phyloP scores from a whole-genome alignment of 2,888 invertebrate genomes.

The Muscina levida region DNA sequence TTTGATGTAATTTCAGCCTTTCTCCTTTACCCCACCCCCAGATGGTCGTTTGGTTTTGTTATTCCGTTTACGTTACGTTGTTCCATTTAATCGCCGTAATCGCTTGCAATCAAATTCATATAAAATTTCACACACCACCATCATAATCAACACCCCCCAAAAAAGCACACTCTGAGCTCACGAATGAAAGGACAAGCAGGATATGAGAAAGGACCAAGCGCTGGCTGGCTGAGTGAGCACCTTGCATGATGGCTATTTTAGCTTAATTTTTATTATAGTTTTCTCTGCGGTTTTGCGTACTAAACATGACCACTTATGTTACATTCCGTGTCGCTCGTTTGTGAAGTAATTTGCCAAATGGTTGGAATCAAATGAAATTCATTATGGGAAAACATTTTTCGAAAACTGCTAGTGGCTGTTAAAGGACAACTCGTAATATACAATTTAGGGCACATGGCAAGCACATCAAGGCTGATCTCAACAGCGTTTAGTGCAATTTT shows the following conservation, averaged over 20 bases:
- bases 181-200: no score
- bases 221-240: conserved; percentile 14
- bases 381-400: neutral
- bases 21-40: neutral
- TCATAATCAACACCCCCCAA: conserved; percentile 1
- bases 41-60: neutral
- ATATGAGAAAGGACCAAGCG: neutral
- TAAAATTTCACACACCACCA: conserved; percentile 58
- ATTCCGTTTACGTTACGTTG: conserved; percentile 53
- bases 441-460: no score
- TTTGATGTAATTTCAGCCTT: conserved; percentile 50
- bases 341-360: conserved; percentile 38
- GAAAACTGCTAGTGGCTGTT: no score
- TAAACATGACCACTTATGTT: conserved; percentile 23
- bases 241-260: conserved; percentile 40
- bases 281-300: neutral
- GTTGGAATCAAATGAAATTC: conserved; percentile 7
- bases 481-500: no score
- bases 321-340: conserved; percentile 37
- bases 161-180: no score
- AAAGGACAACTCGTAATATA: no score
- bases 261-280: conserved; percentile 15
- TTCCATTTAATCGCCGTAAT: conserved; percentile 63
- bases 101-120: conserved; percentile 62
- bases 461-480: no score